phyloP scores from a whole-genome alignment of 2,888 invertebrate genomes.

The Allophyes oxyacanthae region DNA sequence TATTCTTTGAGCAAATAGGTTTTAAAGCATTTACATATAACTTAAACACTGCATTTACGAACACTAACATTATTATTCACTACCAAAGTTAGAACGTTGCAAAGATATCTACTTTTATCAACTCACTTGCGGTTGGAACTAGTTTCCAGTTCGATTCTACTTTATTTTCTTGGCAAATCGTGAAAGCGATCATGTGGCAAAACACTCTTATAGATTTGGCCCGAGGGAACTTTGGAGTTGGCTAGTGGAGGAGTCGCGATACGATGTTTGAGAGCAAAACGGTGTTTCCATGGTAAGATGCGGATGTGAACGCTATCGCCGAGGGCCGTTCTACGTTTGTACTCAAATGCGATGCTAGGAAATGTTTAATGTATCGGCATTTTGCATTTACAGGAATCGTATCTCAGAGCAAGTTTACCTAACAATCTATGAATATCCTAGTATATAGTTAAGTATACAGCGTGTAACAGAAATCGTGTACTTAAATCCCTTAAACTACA shows the following conservation, averaged over 20 bases:
- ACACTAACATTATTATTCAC: constrained; percentile 74
- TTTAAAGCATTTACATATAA: no score
- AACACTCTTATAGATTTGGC: constrained; percentile 87
- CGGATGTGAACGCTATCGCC: constrained; percentile 76
- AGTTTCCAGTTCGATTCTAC: constrained; percentile 78
- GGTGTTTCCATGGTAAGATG: constrained; percentile 79
- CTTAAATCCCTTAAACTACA: no score
- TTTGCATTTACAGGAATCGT: constrained; percentile 27
- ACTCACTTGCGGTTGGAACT: constrained; percentile 76
- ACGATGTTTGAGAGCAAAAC: constrained; percentile 86
- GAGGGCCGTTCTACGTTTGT: constrained; percentile 65
- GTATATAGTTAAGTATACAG: no score
- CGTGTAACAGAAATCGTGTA: no score
- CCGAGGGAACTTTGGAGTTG: constrained; percentile 83
- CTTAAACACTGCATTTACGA: constrained; percentile 36
- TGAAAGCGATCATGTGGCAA: constrained; percentile 88
- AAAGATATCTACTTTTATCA: constrained; percentile 75
- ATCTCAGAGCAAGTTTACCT: neutral
- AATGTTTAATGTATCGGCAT: constrained; percentile 46
- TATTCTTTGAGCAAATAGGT: no score
- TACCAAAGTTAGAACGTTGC: constrained; percentile 62
- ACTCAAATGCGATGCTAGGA: constrained; percentile 41
- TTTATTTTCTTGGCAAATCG: constrained; percentile 88
- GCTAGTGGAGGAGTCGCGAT: constrained; percentile 65
- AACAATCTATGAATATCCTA: no score